These are phyloP conservation scores for Psittacara wagleri DNA, from an alignment of 2,113 vertebrate genomes.

Conservation along the genomic window DNA sequence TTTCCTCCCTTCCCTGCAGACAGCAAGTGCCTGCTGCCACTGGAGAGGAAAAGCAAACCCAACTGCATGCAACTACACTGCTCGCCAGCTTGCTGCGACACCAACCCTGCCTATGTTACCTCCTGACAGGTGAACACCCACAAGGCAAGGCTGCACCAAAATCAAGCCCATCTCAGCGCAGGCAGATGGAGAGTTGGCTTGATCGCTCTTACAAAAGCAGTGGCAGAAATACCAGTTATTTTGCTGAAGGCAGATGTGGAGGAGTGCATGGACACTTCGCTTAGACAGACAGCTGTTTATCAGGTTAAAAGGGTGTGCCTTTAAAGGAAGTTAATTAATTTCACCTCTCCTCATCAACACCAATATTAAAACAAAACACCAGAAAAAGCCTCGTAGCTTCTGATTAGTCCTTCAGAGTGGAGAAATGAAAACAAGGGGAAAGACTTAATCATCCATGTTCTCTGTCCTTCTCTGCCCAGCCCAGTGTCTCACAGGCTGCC, in stretches of 20 bases:
- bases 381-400: background rate
- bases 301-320: conserved; percentile 37
- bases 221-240: conserved; percentile 63
- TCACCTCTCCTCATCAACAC: background rate
- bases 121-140: conserved; percentile 21
- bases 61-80: background rate
- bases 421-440: background rate
- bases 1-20: background rate
- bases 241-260: conserved; percentile 62
- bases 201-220: background rate
- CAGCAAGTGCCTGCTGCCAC: background rate
- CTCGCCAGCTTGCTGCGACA: background rate
- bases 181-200: background rate
- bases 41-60: background rate
- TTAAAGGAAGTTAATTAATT: conserved; percentile 22
- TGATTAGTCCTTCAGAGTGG: background rate
- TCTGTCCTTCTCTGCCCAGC: background rate
- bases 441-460: background rate
- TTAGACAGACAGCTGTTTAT: conserved; percentile 28
- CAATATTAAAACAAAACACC: background rate
- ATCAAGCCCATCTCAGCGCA: conserved; percentile 18
- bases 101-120: background rate
- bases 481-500: background rate
- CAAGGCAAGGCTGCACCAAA: background rate
- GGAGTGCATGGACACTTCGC: conserved; percentile 21